phyloP scores from a whole-genome alignment of 2,888 invertebrate genomes.

The Odontothrips loti region DNA sequence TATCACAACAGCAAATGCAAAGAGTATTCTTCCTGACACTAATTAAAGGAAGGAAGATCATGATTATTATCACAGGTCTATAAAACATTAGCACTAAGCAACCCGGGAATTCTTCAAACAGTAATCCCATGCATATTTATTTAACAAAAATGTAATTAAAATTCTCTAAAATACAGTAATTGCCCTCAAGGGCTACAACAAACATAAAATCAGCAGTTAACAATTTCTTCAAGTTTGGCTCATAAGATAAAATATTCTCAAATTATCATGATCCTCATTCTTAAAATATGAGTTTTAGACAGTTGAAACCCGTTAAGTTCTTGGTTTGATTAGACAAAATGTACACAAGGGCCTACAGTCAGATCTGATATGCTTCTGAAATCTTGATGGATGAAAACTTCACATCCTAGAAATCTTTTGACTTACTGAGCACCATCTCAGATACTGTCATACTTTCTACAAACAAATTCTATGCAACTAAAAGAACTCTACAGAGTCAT shows the following conservation, averaged over 20 bases:
- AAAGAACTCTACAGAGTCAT: too few relatives aligned
- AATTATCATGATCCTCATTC: too few relatives aligned
- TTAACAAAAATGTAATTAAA: neutral
- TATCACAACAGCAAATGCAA: constrained; percentile 16
- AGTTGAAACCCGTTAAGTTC: neutral
- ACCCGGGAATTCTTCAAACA: neutral
- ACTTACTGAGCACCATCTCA: neutral
- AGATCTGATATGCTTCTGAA: constrained; percentile 1
- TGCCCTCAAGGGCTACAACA: neutral
- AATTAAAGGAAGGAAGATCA: constrained; percentile 15
- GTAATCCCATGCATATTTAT: neutral
- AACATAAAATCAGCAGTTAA: neutral
- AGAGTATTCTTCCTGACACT: neutral
- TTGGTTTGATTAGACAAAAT: neutral
- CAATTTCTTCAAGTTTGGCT: too few relatives aligned
- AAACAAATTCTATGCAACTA: too few relatives aligned
- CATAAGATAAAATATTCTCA: too few relatives aligned
- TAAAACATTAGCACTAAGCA: neutral
- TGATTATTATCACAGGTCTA: constrained; percentile 23
- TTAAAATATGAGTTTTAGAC: neutral
- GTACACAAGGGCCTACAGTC: neutral
- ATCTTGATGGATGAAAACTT: neutral
- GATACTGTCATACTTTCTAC: neutral
- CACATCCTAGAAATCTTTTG: neutral
- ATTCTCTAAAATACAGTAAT: neutral